Evolutionary conservation across 2,113 vertebrate genomes (phyloP), one percentile per base, ranked within the genome.

Genomic region (Pachycephala philippinensis): DNA sequence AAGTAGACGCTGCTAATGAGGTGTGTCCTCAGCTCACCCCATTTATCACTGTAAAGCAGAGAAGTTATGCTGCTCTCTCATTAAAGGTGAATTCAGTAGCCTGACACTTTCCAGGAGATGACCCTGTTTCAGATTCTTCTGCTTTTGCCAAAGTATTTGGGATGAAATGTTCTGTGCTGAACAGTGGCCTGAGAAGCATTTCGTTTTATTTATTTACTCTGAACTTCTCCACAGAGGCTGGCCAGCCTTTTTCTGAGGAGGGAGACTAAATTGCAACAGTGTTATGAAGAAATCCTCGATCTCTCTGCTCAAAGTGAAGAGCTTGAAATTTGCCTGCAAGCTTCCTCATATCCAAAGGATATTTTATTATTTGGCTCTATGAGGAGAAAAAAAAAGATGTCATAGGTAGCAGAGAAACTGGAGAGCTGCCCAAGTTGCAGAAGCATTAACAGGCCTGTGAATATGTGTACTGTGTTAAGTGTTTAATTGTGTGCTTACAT

Each of bases 21-120:
- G 63, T 69, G 54, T 95, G 94, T 84, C 89, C 93, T 97, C 84
- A 71, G 68, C 56, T 95, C 64, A 93, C 83, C 88, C 45, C 42
- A 42, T 84, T 90, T 95, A 35, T 68, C 68, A 74, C 28, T 54
- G 47, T 61, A 35, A 93, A 78, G 39, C 60, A 11, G 13, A 42
- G 78, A 75, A 84, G 56, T 91, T 92, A 18, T 6, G 27, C 72
- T 89, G 69, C 42, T 60, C 56, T 89, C 50, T 78, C 70, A 84
- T 93, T 95, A 84, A 91, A 94, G 84, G 89, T 95, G 87, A 92
- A 91, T 71, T 54, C 56, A 40, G 72, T 84, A 87, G 84, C 84
- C 82, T 80, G 76, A 95, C 76, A 64, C 80, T 91, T 95, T 71
- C 33, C 72, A 84, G 84, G 85, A 91, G 91, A 95, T 82, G 84